phyloP scores from a whole-genome alignment of 2,888 invertebrate species.

The Priocnemis perturbator region DNA sequence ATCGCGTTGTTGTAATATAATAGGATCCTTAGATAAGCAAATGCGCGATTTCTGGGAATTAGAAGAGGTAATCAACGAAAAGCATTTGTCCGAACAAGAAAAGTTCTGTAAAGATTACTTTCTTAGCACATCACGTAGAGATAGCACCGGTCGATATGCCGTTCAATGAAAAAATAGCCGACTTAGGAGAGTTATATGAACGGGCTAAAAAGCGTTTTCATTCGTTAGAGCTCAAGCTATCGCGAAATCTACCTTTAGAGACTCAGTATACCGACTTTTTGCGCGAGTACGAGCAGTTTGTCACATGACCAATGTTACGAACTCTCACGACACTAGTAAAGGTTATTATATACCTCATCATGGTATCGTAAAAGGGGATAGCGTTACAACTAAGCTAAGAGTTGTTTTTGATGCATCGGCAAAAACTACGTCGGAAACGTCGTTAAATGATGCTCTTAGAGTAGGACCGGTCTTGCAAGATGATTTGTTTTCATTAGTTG shows the following conservation, averaged over 20 bases:
- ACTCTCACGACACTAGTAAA: background rate
- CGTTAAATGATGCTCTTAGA: background rate
- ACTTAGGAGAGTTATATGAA: constrained; percentile 31
- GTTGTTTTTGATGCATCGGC: background rate
- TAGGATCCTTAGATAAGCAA: constrained; percentile 8
- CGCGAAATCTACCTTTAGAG: constrained; percentile 18
- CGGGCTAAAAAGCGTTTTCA: constrained; percentile 26
- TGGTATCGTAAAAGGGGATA: background rate
- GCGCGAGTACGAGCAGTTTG: constrained; percentile 30
- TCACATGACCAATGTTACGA: constrained; percentile 25
- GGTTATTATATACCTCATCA: background rate
- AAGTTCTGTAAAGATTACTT: constrained; percentile 28
- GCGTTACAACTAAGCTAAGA: background rate
- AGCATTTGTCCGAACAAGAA: constrained; percentile 20
- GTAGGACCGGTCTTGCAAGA: background rate
- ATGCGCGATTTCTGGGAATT: constrained; percentile 30
- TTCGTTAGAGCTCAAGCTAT: constrained; percentile 25
- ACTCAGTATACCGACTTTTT: constrained; percentile 32
- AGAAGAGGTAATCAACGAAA: constrained; percentile 17
- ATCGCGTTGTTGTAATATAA: background rate
- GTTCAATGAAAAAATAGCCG: constrained; percentile 7
- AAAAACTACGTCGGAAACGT: background rate
- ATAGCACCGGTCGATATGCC: constrained; percentile 31
- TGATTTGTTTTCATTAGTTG: background rate
- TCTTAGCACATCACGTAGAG: constrained; percentile 18